phyloP scores from a whole-genome alignment of 2,113 vertebrate species.

The Psilopsiagon aymara region DNA sequence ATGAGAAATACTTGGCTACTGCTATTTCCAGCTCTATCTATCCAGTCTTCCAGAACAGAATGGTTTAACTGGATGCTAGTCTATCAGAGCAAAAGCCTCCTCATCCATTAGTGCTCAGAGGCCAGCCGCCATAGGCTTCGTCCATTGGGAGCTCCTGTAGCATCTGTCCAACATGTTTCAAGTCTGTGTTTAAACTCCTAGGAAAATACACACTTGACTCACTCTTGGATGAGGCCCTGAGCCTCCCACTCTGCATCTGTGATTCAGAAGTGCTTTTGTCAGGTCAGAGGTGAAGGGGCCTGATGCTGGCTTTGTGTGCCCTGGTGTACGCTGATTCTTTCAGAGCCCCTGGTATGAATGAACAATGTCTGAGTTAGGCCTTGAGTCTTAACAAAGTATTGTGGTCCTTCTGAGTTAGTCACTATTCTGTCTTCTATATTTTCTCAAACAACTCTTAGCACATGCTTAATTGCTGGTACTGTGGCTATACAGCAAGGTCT shows the following conservation, averaged over 20 bases:
- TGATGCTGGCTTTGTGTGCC: accelerated
- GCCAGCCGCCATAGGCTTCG: background rate
- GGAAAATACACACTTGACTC: background rate
- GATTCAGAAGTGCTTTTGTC: background rate
- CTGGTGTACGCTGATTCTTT: background rate
- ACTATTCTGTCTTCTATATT: background rate
- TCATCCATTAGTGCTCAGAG: background rate
- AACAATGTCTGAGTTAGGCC: background rate
- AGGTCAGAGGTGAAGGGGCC: background rate
- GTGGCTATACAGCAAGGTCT: background rate
- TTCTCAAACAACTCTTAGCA: background rate
- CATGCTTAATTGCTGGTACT: background rate
- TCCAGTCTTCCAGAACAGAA: background rate
- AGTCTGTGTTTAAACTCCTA: background rate
- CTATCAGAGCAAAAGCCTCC: background rate
- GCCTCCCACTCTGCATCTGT: background rate
- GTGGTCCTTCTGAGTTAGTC: background rate
- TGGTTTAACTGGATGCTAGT: background rate
- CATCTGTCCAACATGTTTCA: background rate
- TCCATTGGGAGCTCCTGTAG: background rate
- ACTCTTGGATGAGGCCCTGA: background rate
- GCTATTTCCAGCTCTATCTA: background rate
- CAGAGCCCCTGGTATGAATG: background rate
- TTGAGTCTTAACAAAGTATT: background rate
- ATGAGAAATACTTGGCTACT: background rate